phyloP scores from a whole-genome alignment of 1,140 invertebrate species.

The Drosophila tani region DNA sequence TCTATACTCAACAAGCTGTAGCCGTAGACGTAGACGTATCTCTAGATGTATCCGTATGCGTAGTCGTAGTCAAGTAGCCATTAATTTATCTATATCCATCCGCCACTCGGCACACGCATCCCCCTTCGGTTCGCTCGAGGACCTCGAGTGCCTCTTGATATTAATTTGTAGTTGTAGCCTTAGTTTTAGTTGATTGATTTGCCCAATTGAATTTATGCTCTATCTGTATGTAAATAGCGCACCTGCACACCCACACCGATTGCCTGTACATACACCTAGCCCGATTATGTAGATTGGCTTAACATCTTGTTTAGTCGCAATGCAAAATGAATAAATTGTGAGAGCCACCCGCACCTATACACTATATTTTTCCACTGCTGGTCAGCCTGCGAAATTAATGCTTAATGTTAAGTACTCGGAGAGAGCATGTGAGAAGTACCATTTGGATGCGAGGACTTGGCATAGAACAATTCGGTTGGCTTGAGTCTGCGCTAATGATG shows the following conservation, averaged over 20 bases:
- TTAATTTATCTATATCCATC: slow-evolving; percentile 24
- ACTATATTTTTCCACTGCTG: slow-evolving; percentile 4
- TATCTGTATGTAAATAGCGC: slow-evolving; percentile 43
- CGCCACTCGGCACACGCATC: slow-evolving; percentile 43
- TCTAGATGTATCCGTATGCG: slow-evolving; percentile 19
- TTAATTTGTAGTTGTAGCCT: slow-evolving; percentile 60
- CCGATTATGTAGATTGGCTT: slow-evolving; percentile 43
- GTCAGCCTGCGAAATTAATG: slow-evolving; percentile 10
- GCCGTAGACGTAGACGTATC: slow-evolving; percentile 29
- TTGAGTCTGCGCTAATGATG: slow-evolving; percentile 57
- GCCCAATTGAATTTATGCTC: slow-evolving; percentile 52
- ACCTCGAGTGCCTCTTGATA: slow-evolving; percentile 48
- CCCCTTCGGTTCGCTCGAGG: slow-evolving; percentile 44
- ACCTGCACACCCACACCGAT: slow-evolving; percentile 8
- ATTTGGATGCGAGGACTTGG: slow-evolving; percentile 7
- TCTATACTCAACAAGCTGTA: slow-evolving; percentile 83
- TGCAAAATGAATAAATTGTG: slow-evolving; percentile 60
- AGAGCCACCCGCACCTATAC: slow-evolving; percentile 7
- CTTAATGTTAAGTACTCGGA: slow-evolving; percentile 29
- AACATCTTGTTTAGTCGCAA: slow-evolving; percentile 24
- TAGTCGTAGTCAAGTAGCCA: slow-evolving; percentile 42
- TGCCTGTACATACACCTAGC: slow-evolving; percentile 36
- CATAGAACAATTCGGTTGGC: slow-evolving; percentile 34
- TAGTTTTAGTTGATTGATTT: slow-evolving; percentile 72
- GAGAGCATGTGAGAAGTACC: slow-evolving; percentile 28